A percentile compares a stretch with the other conserved stretches of the same genome.
phyloP scores from a whole-genome alignment of 1,140 invertebrate genomes.

The Anastatus disparis region DNA sequence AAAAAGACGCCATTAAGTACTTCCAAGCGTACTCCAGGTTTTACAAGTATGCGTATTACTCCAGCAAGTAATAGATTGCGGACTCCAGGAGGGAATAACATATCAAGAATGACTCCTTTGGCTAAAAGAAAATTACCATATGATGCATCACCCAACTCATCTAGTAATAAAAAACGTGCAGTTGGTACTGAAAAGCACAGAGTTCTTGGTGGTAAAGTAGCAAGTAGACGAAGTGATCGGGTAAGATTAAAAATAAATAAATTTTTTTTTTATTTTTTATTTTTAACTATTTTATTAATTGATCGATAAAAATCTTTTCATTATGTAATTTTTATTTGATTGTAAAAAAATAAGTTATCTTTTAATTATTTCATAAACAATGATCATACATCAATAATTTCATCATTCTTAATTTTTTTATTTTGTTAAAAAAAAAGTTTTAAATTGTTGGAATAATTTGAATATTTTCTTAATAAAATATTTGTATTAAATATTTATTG shows the following conservation, averaged over 20 bases:
- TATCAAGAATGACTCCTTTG: slow-evolving; percentile 44
- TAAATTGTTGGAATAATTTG: background rate
- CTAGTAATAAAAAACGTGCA: slow-evolving; percentile 46
- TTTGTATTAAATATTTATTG: too few species aligned
- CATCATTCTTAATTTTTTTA: too few species aligned
- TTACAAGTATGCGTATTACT: slow-evolving; percentile 45
- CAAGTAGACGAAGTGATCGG: slow-evolving; percentile 51
- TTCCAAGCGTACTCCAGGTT: slow-evolving; percentile 52
- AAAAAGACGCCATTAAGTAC: slow-evolving; percentile 57
- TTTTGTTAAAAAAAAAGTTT: slow-evolving; percentile 25
- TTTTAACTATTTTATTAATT: too few species aligned
- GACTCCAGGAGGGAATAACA: slow-evolving; percentile 47
- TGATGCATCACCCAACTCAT: slow-evolving; percentile 50
- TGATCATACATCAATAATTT: too few species aligned
- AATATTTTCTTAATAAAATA: background rate
- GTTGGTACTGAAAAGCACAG: slow-evolving; percentile 46
- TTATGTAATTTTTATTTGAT: too few species aligned
- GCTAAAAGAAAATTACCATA: slow-evolving; percentile 57
- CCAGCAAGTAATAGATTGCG: slow-evolving; percentile 43
- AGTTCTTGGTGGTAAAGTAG: slow-evolving; percentile 48
- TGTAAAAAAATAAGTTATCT: too few species aligned
- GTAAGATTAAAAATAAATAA: too few species aligned
- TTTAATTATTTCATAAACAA: too few species aligned
- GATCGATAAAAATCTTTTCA: too few species aligned
- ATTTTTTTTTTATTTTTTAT: too few species aligned